Conservation (phyloP, 2,113 vertebrate species). For the Zosterops lateralis region DNA sequence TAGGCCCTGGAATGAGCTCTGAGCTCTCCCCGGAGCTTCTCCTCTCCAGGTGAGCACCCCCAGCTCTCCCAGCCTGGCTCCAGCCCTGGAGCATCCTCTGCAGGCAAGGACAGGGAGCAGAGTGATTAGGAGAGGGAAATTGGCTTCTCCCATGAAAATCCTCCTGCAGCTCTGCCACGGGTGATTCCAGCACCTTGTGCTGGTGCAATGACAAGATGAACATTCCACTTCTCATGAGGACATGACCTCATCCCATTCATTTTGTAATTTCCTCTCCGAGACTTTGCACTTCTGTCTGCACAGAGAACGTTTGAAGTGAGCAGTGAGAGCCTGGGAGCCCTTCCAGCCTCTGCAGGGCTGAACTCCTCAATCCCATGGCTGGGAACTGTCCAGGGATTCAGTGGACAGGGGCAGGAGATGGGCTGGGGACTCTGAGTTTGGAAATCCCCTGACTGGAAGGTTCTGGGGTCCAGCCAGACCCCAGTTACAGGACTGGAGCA, state of each 20-base stretch:
- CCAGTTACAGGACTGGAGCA: accelerated
- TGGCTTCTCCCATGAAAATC: neutral
- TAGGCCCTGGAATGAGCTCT: accelerated
- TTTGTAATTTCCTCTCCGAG: neutral
- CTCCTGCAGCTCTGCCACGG: neutral
- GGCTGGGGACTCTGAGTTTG: neutral
- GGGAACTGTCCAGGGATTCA: neutral
- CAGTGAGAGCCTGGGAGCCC: accelerated
- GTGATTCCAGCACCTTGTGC: neutral
- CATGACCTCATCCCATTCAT: neutral
- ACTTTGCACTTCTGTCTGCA: too few relatives aligned
- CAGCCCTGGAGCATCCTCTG: neutral
- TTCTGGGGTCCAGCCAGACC: neutral
- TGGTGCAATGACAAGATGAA: neutral
- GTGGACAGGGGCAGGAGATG: neutral
- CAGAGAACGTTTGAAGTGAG: neutral
- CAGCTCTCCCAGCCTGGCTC: neutral
- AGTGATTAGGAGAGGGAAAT: neutral
- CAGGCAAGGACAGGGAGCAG: neutral
- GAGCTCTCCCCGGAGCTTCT: neutral
- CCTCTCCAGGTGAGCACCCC: accelerated
- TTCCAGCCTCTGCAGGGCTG: neutral
- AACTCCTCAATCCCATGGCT: neutral
- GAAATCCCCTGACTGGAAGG: neutral
- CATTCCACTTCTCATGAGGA: neutral